Evolutionary conservation across 1,140 invertebrate species (phyloP).

Genomic region (Heterodera schachtii): DNA sequence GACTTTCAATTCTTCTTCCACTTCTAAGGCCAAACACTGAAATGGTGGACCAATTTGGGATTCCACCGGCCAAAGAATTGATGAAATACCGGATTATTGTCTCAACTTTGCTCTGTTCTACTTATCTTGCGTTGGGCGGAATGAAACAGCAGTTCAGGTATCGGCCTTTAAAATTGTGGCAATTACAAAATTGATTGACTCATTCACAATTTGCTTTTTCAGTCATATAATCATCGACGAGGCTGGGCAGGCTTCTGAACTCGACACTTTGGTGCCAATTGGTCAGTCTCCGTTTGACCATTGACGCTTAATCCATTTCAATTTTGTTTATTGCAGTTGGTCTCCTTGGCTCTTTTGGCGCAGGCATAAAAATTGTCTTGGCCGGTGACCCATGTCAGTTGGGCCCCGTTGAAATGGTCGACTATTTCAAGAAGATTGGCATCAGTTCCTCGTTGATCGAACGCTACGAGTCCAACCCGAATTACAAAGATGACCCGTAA

Average conservation of each 20-base stretch:
- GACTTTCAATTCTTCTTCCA: conserved; percentile 3
- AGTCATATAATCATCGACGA: conserved; percentile 50
- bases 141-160: conserved; percentile 33
- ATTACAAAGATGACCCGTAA: conserved; percentile 32
- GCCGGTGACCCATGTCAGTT: conserved; percentile 89
- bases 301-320: not conserved
- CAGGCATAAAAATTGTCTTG: conserved; percentile 72
- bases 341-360: not conserved
- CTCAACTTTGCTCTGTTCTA: conserved; percentile 39
- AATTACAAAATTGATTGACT: conserved; percentile 10
- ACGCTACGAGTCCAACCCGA: conserved; percentile 5
- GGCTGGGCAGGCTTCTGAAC: conserved; percentile 41
- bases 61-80: conserved; percentile 3
- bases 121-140: conserved; percentile 26
- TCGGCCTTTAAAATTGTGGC: not conserved
- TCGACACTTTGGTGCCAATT: conserved; percentile 45
- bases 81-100: conserved; percentile 30
- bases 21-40: conserved; percentile 10
- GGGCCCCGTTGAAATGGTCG: conserved; percentile 78
- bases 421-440: conserved; percentile 68
- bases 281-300: not conserved
- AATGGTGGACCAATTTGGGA: conserved; percentile 25
- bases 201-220: conserved; percentile 4
- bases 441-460: conserved; percentile 33
- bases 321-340: conserved; percentile 16